These are phyloP conservation scores for Halocaridina rubra DNA, from an alignment of 2,888 invertebrate genomes.

Conservation along the genomic window DNA sequence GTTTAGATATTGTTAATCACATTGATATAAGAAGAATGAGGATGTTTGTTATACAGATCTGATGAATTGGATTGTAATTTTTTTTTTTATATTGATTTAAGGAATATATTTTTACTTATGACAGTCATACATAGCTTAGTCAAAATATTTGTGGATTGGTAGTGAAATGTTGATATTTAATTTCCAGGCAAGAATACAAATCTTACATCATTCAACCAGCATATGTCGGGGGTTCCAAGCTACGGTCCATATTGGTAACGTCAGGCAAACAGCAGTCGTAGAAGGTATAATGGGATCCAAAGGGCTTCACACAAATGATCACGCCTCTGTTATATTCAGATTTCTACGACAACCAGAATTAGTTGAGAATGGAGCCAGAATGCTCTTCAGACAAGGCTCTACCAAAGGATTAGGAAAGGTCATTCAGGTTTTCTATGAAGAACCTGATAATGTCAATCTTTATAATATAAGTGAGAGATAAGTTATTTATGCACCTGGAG, in stretches of 20 bases:
- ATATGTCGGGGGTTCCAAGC: slow-evolving; percentile 73
- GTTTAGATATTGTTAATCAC: no score
- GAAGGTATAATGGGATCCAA: slow-evolving; percentile 58
- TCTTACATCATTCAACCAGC: slow-evolving; percentile 79
- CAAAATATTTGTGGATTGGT: no score
- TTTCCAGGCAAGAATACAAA: slow-evolving; percentile 67
- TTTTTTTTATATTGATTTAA: no score
- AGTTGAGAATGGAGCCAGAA: slow-evolving; percentile 80
- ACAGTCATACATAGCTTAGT: no score
- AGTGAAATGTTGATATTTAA: no score
- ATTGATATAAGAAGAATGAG: no score
- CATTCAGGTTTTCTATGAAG: slow-evolving; percentile 75
- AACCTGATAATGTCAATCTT: slow-evolving; percentile 41
- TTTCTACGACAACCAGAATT: slow-evolving; percentile 92
- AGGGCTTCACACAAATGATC: slow-evolving; percentile 78
- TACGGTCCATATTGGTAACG: slow-evolving; percentile 94
- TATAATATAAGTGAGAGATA: slow-evolving; percentile 40
- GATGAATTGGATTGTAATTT: no score
- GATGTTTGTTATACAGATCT: no score
- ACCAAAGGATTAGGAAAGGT: slow-evolving; percentile 90
- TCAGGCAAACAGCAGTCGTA: slow-evolving; percentile 86
- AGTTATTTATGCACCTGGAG: not conserved
- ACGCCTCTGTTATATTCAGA: slow-evolving; percentile 86
- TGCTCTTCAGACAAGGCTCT: slow-evolving; percentile 85
- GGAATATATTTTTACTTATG: no score